Evolutionary conservation across 2,113 vertebrate genomes (phyloP), one percentile per base, ranked within the genome.

Genomic region (Gasterosteus nipponicus): DNA sequence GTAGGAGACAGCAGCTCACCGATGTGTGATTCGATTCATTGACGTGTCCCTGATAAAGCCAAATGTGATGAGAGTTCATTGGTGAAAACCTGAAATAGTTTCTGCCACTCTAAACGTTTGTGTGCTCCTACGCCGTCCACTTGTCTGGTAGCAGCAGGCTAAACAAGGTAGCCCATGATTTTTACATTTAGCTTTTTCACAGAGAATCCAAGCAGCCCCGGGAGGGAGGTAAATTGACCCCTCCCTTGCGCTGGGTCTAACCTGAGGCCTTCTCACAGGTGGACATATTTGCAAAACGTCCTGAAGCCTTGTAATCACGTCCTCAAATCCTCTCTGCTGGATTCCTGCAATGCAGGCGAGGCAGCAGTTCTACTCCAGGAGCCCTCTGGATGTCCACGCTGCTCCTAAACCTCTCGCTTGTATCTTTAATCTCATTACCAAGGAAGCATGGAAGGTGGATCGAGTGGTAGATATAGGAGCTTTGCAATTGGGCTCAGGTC

Each of bases 141-240:
- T 46, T 16, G 15, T 42, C 31, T 35, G 26, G 12, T 10, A 26
- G 39, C 47, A 58, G 22, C 35, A 4, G 22, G 38, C 12, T 29
- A 9, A 14, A 9, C 6, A 2, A 31, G 15, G 38, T n/a, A 44
- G 12, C 51, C 14, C 56, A 26, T 7, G 18, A 49, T 56, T 16
- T 0, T 46, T 59, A 63, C 39, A 49, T 80, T 10, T 10, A 33
- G 26, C 22, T 56, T 31, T 54, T 54, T 49, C 22, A 16, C 35
- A 0, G 10, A 47, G 46, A 61, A 65, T 51, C 31, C 10, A 31
- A 31, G 16, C 29, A 18, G 10, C 10, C 26, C 42, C 15, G 31
- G 67, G 72, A 51, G 63, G 66, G 60, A 41, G 60, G 42, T 42
- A n/a, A 44, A 38, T 70, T 49, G 61, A 64, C n/a, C 54, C 29